Conservation (phyloP, 2,113 vertebrate species). For the Hemiscyllium ocellatum region DNA sequence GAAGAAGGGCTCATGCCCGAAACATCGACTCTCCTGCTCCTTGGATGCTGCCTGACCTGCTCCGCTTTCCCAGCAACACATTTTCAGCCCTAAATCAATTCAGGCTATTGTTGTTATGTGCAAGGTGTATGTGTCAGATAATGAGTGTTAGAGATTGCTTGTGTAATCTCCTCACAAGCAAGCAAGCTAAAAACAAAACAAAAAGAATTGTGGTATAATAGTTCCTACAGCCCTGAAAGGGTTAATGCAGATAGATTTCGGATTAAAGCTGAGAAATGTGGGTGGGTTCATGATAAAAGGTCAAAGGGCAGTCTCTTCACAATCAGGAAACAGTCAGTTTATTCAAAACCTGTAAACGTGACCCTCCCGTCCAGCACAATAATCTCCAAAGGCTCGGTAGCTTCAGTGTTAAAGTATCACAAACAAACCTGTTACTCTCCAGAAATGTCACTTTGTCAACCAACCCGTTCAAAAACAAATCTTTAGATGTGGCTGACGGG, state of each 20-base stretch:
- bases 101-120: background rate
- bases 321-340: background rate
- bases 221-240: background rate
- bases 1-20: too few relatives aligned
- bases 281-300: background rate
- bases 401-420: background rate
- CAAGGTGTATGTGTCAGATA: background rate
- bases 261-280: background rate
- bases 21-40: too few relatives aligned
- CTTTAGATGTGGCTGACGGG: background rate
- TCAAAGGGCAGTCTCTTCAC: background rate
- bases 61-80: too few relatives aligned
- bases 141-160: background rate
- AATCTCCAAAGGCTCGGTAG: background rate
- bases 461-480: background rate
- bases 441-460: background rate
- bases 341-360: background rate
- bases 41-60: too few relatives aligned
- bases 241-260: background rate
- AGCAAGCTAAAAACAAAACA: background rate
- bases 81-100: too few relatives aligned
- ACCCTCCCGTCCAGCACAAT: background rate
- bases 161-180: background rate
- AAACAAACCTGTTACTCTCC: background rate
- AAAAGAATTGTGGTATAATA: background rate